phyloP scores from a whole-genome alignment of 2,888 invertebrate species.

The Tigriopus californicus region DNA sequence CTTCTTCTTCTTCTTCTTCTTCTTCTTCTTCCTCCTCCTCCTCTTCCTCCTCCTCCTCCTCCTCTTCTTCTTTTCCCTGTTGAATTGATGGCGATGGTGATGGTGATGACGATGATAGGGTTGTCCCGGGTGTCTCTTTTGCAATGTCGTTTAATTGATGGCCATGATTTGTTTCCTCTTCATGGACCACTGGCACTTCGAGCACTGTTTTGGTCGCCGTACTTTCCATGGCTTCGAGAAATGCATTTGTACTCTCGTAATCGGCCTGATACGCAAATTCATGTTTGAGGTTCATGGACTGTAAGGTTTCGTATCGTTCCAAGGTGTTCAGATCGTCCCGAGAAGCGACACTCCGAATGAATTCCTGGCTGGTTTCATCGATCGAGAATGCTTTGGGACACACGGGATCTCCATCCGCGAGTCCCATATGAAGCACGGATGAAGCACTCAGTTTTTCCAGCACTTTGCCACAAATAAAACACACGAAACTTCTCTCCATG shows the following conservation, averaged over 20 bases:
- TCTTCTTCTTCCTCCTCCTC: no score
- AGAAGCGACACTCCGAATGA: background rate
- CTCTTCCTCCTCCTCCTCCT: no score
- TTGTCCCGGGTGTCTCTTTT: no score
- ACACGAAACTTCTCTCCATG: background rate
- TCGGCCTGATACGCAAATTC: background rate
- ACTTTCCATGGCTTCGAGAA: background rate
- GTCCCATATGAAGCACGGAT: conserved; percentile 11
- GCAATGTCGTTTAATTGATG: no score
- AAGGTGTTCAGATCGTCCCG: background rate
- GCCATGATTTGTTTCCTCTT: background rate
- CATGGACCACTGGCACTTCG: background rate
- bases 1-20: no score
- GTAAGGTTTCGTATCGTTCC: background rate
- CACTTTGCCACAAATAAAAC: conserved; percentile 11
- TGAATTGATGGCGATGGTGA: no score
- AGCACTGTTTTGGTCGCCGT: background rate
- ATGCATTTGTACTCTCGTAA: background rate
- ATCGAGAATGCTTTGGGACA: conserved; percentile 8
- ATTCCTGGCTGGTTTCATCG: background rate
- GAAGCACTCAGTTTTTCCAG: conserved; percentile 2
- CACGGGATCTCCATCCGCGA: conserved; percentile 13
- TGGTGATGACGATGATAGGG: no score
- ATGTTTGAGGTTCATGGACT: background rate
- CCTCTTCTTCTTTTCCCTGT: no score